phyloP scores from a whole-genome alignment of 2,888 invertebrate species.

The Pristionchus japonicus region DNA sequence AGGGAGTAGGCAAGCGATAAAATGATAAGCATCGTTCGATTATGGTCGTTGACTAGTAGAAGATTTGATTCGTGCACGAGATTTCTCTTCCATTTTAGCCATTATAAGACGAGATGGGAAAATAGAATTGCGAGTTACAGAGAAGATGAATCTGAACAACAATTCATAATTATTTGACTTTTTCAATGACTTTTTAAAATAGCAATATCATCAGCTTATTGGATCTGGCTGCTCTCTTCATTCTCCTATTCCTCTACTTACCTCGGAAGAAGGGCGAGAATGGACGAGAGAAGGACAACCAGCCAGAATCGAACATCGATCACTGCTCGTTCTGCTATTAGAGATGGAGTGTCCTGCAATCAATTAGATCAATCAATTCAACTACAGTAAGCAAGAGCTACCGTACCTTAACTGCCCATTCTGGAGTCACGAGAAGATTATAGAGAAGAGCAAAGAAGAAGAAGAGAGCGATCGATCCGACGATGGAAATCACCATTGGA shows the following conservation, averaged over 20 bases:
- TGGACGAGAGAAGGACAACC: slow-evolving; percentile 84
- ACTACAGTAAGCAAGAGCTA: neutral
- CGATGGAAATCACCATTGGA: slow-evolving; percentile 85
- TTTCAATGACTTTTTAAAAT: too few relatives aligned
- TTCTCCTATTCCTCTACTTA: slow-evolving; percentile 73
- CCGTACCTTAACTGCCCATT: slow-evolving; percentile 81
- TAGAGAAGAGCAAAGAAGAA: slow-evolving; percentile 88
- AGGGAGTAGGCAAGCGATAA: neutral
- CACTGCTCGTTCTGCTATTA: slow-evolving; percentile 87
- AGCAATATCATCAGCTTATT: neutral
- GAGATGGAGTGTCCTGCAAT: slow-evolving; percentile 86
- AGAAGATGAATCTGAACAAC: slow-evolving; percentile 46
- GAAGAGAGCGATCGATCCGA: slow-evolving; percentile 86
- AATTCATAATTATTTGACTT: neutral
- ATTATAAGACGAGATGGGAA: slow-evolving; percentile 49
- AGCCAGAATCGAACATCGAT: slow-evolving; percentile 87
- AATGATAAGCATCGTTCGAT: slow-evolving; percentile 21
- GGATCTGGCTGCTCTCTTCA: neutral
- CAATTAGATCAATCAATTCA: neutral
- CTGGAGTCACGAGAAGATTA: slow-evolving; percentile 84
- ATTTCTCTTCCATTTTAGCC: slow-evolving; percentile 44
- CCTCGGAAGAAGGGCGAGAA: slow-evolving; percentile 88
- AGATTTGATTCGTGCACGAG: slow-evolving; percentile 5
- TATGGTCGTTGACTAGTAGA: neutral
- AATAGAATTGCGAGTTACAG: slow-evolving; percentile 48